phyloP scores from a whole-genome alignment of 1,140 invertebrate genomes.

The Anastrepha obliqua region DNA sequence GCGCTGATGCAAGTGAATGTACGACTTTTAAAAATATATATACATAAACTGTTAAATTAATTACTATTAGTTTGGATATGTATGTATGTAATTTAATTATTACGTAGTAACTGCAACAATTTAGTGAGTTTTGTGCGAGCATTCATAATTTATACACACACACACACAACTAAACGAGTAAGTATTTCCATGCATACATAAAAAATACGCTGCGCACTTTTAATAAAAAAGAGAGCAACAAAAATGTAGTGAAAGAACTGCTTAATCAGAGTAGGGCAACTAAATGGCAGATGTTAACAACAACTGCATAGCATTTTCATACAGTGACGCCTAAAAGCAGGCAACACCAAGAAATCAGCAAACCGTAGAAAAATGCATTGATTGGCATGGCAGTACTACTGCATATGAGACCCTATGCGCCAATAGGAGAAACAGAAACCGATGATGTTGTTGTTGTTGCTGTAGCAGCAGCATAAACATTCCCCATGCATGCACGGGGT shows the following conservation, averaged over 20 bases:
- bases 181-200: neutral
- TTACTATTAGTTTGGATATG: neutral
- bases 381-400: no score
- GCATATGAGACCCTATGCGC: no score
- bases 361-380: no score
- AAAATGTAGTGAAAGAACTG: neutral
- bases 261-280: neutral
- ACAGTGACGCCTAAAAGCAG: slow-evolving; percentile 4
- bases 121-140: neutral
- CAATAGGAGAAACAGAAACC: no score
- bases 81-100: slow-evolving; percentile 14
- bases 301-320: neutral
- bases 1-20: neutral
- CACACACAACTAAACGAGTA: neutral
- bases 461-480: no score
- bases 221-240: neutral
- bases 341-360: neutral
- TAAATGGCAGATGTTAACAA: neutral
- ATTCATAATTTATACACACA: neutral
- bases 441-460: no score
- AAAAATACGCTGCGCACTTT: neutral
- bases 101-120: neutral
- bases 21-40: neutral
- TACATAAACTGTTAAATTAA: neutral
- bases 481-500: no score